Evolutionary conservation across 2,113 vertebrate genomes (phyloP).

Genomic region (Morone chrysops): DNA sequence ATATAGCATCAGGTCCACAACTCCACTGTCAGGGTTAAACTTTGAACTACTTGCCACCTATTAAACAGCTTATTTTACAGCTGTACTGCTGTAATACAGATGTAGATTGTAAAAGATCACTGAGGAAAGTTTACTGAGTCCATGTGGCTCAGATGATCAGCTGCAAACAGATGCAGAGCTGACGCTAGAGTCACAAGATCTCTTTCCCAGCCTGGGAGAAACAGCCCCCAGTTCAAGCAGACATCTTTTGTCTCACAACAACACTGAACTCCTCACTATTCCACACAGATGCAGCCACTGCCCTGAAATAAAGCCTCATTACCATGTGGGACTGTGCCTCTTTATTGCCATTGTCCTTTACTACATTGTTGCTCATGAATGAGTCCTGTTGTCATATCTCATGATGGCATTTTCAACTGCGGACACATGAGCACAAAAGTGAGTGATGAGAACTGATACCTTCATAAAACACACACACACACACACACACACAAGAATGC

Average conservation of each 20-base stretch:
- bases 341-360: conserved; percentile 75
- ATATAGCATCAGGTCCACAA: not conserved
- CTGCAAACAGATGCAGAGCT: conserved; percentile 82
- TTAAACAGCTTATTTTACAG: conserved; percentile 3
- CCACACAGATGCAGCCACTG: conserved; percentile 68
- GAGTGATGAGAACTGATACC: conserved; percentile 66
- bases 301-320: conserved; percentile 76
- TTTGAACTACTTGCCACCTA: not conserved
- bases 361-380: conserved; percentile 64
- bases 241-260: conserved; percentile 79
- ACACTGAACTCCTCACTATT: conserved; percentile 75
- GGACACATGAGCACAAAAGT: conserved; percentile 51
- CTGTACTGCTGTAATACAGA: conserved; percentile 34
- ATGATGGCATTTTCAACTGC: conserved; percentile 54
- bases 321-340: conserved; percentile 75
- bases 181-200: conserved; percentile 86
- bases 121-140: conserved; percentile 62
- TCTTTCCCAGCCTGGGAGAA: conserved; percentile 73
- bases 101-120: conserved; percentile 62
- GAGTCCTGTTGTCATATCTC: conserved; percentile 68
- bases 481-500: conserved; percentile 77
- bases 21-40: not conserved
- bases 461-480: conserved; percentile 62
- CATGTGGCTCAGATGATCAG: conserved; percentile 83
- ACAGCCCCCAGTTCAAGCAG: conserved; percentile 78